phyloP scores from a whole-genome alignment of 2,888 invertebrate species.

The Andricus quercusramuli region DNA sequence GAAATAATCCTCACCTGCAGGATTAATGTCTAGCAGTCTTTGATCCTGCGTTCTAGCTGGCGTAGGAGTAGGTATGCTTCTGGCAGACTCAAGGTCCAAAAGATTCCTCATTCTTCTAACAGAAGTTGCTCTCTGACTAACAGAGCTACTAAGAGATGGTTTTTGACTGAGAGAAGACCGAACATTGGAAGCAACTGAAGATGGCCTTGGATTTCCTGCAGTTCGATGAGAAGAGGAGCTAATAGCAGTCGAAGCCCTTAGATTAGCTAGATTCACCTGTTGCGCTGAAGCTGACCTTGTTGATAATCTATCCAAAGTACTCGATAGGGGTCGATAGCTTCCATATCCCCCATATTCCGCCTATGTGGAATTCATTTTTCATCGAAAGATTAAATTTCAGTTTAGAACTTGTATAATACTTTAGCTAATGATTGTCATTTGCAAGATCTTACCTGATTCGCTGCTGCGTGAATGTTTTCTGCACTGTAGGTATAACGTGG shows the following conservation, averaged over 20 bases:
- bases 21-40: constrained; percentile 91
- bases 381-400: too few species aligned
- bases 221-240: constrained; percentile 74
- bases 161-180: constrained; percentile 73
- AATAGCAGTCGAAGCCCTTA: constrained; percentile 76
- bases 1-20: constrained; percentile 83
- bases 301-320: constrained; percentile 85
- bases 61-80: constrained; percentile 86
- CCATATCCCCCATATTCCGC: constrained; percentile 80
- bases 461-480: constrained; percentile 92
- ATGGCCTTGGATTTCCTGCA: constrained; percentile 70
- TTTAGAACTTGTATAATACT: background rate
- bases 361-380: constrained; percentile 25
- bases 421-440: background rate
- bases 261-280: constrained; percentile 76
- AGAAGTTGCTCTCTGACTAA: constrained; percentile 80
- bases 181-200: constrained; percentile 74
- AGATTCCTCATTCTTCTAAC: constrained; percentile 90
- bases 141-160: constrained; percentile 62
- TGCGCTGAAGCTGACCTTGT: constrained; percentile 85
- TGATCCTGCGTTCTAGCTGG: constrained; percentile 85
- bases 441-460: constrained; percentile 84
- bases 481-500: constrained; percentile 93
- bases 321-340: constrained; percentile 85
- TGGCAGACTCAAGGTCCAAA: constrained; percentile 84